Evolutionary conservation across 1,140 invertebrate genomes (phyloP).

Genomic region (Plodia interpunctella): DNA sequence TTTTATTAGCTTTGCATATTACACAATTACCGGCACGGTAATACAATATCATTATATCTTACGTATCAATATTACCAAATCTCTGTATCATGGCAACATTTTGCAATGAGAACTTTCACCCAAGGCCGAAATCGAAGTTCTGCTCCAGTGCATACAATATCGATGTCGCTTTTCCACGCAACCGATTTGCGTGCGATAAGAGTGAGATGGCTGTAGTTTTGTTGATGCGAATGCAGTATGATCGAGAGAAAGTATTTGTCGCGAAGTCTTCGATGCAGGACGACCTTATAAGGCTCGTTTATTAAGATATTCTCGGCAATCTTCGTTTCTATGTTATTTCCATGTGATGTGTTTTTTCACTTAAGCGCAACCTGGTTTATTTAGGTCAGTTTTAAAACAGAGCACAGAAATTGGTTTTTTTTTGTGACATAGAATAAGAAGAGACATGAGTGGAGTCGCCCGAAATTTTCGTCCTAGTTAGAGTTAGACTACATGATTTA

Average conservation of each 20-base stretch:
- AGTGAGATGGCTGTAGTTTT: slow-evolving; percentile 17
- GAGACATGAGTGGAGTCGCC: no score
- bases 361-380: not conserved
- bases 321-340: not conserved
- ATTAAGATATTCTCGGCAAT: not conserved
- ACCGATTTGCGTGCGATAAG: slow-evolving; percentile 18
- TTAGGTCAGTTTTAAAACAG: no score
- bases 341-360: not conserved
- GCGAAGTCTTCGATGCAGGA: slow-evolving; percentile 7
- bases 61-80: slow-evolving; percentile 3
- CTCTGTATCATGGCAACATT: not conserved
- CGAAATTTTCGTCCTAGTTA: no score
- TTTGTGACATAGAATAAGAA: no score
- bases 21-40: not conserved
- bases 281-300: not conserved
- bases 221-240: not conserved
- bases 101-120: slow-evolving; percentile 39
- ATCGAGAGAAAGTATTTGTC: slow-evolving; percentile 17
- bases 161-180: slow-evolving; percentile 34
- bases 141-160: slow-evolving; percentile 32
- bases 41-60: not conserved
- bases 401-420: no score
- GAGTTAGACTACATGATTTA: no score
- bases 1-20: not conserved
- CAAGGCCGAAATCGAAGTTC: slow-evolving; percentile 45